Evolutionary conservation across 2,113 vertebrate species (phyloP).

Genomic region (Chroicocephalus ridibundus): DNA sequence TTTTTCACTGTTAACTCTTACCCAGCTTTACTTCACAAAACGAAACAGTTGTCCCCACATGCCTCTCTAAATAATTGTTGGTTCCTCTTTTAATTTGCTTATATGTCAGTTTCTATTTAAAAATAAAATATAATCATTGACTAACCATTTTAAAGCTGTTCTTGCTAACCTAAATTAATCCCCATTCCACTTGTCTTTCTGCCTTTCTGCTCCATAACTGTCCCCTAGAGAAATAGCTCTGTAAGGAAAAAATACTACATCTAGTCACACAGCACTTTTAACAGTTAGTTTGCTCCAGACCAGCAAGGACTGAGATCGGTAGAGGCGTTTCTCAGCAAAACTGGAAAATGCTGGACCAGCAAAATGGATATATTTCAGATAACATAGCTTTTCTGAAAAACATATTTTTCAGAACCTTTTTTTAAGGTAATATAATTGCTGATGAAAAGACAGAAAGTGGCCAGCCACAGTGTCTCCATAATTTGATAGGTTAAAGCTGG

Average conservation of each 20-base stretch:
- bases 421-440: neutral
- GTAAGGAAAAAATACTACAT: neutral
- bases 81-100: slow-evolving; percentile 29
- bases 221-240: slow-evolving; percentile 31
- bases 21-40: neutral
- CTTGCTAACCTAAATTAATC: slow-evolving; percentile 46
- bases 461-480: neutral
- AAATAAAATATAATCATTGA: slow-evolving; percentile 53
- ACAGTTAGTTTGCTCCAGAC: neutral
- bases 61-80: neutral
- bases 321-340: neutral
- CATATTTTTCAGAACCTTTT: neutral
- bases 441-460: neutral
- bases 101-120: slow-evolving; percentile 32
- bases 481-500: neutral
- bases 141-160: slow-evolving; percentile 52
- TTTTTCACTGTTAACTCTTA: neutral
- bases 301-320: neutral
- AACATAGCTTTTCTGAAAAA: neutral
- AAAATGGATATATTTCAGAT: neutral
- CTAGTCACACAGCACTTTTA: neutral
- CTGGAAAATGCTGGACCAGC: neutral
- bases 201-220: slow-evolving; percentile 46
- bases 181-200: slow-evolving; percentile 41
- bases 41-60: neutral